Evolutionary conservation across 2,113 vertebrate genomes (phyloP).

Genomic region (Epinephelus fuscoguttatus): DNA sequence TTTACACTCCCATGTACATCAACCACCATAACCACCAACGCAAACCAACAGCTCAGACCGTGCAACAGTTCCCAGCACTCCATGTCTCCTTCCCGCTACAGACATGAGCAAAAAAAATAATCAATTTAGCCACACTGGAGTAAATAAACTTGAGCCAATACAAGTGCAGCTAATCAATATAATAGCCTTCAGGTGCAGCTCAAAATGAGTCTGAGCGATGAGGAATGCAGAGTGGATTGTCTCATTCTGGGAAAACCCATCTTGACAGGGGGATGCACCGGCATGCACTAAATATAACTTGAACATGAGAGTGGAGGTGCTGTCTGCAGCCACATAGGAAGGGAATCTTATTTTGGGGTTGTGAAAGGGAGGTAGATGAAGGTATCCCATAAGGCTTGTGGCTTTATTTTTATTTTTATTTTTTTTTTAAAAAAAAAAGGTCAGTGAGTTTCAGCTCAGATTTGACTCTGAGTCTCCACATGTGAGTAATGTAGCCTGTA

Average conservation of each 20-base stretch:
- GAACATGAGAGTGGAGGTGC: background rate
- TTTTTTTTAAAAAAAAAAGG: constrained; percentile 51
- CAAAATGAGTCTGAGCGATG: constrained; percentile 22
- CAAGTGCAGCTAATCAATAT: constrained; percentile 59
- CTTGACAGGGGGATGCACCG: constrained; percentile 7
- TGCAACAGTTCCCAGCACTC: background rate
- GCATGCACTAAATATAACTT: constrained; percentile 22
- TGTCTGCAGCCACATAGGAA: constrained; percentile 24
- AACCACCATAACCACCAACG: constrained; percentile 6
- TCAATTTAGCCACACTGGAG: constrained; percentile 31
- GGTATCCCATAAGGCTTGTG: constrained; percentile 10
- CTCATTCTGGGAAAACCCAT: constrained; percentile 37
- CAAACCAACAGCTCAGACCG: background rate
- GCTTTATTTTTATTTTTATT: background rate
- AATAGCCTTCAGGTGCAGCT: constrained; percentile 33
- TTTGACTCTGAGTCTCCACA: constrained; percentile 28
- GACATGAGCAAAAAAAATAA: constrained; percentile 34
- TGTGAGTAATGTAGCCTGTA: constrained; percentile 53
- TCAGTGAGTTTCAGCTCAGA: constrained; percentile 46
- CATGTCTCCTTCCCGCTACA: constrained; percentile 10
- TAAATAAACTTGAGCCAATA: constrained; percentile 59
- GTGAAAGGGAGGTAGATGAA: background rate
- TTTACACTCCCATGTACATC: background rate
- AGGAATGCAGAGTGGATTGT: constrained; percentile 38
- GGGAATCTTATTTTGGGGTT: background rate